Conservation (phyloP, 2,113 vertebrate species). For the Actenoides hombroni region DNA sequence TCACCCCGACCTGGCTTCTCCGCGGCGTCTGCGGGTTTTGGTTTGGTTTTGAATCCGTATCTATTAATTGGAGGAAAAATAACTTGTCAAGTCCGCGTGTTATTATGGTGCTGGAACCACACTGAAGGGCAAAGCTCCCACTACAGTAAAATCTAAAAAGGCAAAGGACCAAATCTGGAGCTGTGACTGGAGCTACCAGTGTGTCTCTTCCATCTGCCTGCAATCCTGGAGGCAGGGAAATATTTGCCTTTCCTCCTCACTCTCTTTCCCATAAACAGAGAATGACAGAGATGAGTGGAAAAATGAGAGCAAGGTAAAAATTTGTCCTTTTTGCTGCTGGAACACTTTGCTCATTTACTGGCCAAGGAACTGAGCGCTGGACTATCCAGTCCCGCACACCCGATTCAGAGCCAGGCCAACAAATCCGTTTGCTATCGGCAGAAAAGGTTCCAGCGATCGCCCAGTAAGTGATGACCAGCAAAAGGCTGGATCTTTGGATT, state of each 20-base stretch:
- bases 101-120: not conserved
- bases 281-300: not conserved
- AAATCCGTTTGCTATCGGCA: not conserved
- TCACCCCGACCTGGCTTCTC: not conserved
- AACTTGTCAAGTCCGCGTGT: not conserved
- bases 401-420: not conserved
- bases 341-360: not conserved
- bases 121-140: not conserved
- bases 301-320: constrained; percentile 14
- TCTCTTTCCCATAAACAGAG: not conserved
- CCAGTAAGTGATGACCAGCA: not conserved
- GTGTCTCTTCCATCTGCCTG: not conserved
- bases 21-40: not conserved
- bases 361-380: not conserved
- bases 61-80: not conserved
- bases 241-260: not conserved
- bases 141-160: not conserved
- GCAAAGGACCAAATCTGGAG: not conserved
- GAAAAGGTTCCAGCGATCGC: not conserved
- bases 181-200: not conserved
- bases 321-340: not conserved
- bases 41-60: not conserved
- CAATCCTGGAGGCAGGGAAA: not conserved
- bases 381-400: not conserved
- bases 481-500: not conserved